Evolutionary conservation across 2,888 invertebrate genomes (phyloP).

Genomic region (Melieria omissa): DNA sequence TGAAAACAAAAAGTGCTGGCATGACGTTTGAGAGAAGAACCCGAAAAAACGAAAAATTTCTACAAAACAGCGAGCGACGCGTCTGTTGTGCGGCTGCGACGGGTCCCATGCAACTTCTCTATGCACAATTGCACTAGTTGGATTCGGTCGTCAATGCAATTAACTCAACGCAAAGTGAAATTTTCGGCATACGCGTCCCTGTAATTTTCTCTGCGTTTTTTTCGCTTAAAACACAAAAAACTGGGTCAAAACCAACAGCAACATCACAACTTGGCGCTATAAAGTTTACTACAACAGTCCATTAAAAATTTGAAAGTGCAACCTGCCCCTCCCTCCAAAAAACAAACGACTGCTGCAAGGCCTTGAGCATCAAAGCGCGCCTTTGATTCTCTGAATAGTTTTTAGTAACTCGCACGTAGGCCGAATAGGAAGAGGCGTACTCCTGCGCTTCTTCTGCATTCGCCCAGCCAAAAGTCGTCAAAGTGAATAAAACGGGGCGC

Average conservation of each 20-base stretch:
- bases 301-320: too few relatives aligned
- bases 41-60: slow-evolving; percentile 22
- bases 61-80: slow-evolving; percentile 23
- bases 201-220: not conserved
- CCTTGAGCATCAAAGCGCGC: too few relatives aligned
- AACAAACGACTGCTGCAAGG: too few relatives aligned
- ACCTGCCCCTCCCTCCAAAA: too few relatives aligned
- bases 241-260: slow-evolving; percentile 24
- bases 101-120: slow-evolving; percentile 27
- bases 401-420: too few relatives aligned
- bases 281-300: too few relatives aligned
- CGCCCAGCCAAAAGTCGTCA: slow-evolving; percentile 36
- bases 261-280: too few relatives aligned
- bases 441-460: too few relatives aligned
- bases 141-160: slow-evolving; percentile 29
- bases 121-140: slow-evolving; percentile 27
- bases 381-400: too few relatives aligned
- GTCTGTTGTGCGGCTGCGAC: slow-evolving; percentile 9
- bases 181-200: slow-evolving; percentile 15
- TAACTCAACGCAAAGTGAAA: slow-evolving; percentile 17
- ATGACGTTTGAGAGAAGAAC: not conserved
- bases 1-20: too few relatives aligned
- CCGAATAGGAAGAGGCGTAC: too few relatives aligned
- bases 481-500: slow-evolving; percentile 53
- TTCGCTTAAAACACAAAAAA: not conserved